phyloP scores from a whole-genome alignment of 2,797 vertebrate species.

The Amazonetta brasiliensis region DNA sequence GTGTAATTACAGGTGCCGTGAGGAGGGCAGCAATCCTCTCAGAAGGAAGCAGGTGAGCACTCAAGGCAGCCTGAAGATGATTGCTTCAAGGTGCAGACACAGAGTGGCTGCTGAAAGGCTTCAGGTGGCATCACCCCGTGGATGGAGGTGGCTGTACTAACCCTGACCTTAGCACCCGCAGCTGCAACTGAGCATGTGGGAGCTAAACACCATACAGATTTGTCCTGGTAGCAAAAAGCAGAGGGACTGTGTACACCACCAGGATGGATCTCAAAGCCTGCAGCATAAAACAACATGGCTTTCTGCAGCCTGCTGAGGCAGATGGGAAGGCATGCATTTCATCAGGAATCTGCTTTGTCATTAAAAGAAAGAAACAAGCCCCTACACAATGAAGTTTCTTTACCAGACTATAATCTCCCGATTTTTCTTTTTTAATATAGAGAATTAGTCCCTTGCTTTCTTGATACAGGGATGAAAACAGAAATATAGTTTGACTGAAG shows the following conservation, averaged over 20 bases:
- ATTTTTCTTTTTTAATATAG: neutral
- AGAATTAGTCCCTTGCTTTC: neutral
- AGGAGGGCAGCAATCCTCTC: neutral
- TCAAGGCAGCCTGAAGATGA: neutral
- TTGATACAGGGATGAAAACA: neutral
- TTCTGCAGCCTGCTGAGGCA: neutral
- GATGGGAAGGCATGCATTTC: neutral
- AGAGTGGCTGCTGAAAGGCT: neutral
- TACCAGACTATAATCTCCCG: neutral
- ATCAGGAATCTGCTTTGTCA: neutral
- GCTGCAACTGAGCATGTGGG: accelerated
- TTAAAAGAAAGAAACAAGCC: neutral
- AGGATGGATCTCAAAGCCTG: neutral
- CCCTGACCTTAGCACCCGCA: neutral
- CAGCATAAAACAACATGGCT: neutral
- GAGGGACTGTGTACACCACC: neutral
- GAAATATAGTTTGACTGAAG: neutral
- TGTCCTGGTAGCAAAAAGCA: neutral
- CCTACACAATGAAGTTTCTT: neutral
- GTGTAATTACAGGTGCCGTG: neutral
- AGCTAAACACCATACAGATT: neutral
- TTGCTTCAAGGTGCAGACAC: neutral
- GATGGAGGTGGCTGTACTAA: neutral
- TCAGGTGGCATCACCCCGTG: neutral
- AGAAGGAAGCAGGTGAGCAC: accelerated